Base-by-base conservation (phyloP, 2,113 vertebrate genomes). In the Hydrolagus affinis region DNA sequence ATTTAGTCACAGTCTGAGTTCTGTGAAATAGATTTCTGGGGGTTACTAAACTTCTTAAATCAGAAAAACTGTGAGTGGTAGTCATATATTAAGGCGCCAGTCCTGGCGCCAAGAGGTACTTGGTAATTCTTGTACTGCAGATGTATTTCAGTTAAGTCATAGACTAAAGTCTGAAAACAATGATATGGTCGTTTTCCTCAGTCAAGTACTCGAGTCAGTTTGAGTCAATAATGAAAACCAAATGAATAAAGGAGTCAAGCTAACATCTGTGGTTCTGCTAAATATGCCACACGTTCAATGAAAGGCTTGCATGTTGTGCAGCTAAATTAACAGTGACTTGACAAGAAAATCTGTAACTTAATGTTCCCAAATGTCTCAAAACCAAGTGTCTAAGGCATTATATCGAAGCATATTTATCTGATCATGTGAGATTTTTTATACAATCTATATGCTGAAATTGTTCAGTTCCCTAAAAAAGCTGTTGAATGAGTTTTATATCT, bases 191-290 rank as follows among this genome's bases (percentile, higher is more conserved):
- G 92, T 94, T 93, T 92, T 89, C 91, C 92, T 93, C 92, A 92
- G 92, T 92, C 92, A 94, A 91, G 92, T 92, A 91, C 91, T 91
- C 93, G 91, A 88, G 90, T 92, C 87, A 86, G 91, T 91, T 91
- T 93, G 88, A 90, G 92, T 92, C 92, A 91, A 92, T 96, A 96
- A 96, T 94, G 92, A 95, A 92, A 96, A 95, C 93, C 95, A 93
- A 95, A 95, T 95, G 94, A 93, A 92, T 87, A 89, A 91, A 92
- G 91, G 92, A 93, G 91, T 90, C 90, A 86, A 89, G 91, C 91
- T 92, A 90, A 93, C 94, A 95, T 93, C 91, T 94, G 93, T 88
- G 92, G 92, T 90, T 94, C 90, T 92, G 91, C 90, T 89, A 86
- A 92, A 86, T 85, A 87, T 90, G 92, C 91, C 86, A 86, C 91